Conservation (phyloP, 1,140 invertebrate genomes). For the Drosophila micromelanica region DNA sequence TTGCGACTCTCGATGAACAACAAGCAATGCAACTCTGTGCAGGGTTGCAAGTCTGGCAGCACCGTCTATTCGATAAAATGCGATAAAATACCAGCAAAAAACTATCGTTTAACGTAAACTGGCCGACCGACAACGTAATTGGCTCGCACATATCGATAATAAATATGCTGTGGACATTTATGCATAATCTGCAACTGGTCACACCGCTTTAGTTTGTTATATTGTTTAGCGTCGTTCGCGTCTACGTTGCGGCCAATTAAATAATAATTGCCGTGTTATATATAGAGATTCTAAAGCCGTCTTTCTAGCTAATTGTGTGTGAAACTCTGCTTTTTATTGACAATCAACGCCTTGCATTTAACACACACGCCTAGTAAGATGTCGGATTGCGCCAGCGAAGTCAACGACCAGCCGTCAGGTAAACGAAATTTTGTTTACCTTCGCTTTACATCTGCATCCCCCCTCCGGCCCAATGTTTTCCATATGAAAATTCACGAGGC, state of each 20-base stretch:
- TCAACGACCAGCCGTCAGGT: constrained; percentile 29
- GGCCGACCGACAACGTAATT: neutral
- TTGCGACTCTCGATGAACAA: constrained; percentile 59
- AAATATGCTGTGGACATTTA: neutral
- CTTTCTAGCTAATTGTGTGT: constrained; percentile 19
- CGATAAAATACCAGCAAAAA: constrained; percentile 7
- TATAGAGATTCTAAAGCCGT: neutral
- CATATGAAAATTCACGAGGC: neutral
- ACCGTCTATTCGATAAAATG: constrained; percentile 11
- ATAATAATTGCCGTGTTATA: constrained; percentile 6
- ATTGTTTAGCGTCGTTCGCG: constrained; percentile 33
- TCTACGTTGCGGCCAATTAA: constrained; percentile 26
- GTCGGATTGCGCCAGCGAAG: constrained; percentile 37
- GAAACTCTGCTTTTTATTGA: constrained; percentile 17
- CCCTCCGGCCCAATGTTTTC: neutral
- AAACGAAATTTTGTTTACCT: constrained; percentile 35
- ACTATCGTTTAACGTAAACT: neutral
- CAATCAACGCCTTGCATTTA: constrained; percentile 43
- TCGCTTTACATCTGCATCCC: neutral
- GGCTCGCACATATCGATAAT: constrained; percentile 18
- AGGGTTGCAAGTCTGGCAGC: constrained; percentile 30
- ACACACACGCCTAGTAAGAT: constrained; percentile 2
- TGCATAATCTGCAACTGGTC: neutral
- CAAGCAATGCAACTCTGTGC: constrained; percentile 40
- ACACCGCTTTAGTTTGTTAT: constrained; percentile 23